phyloP scores from a whole-genome alignment of 2,888 invertebrate genomes.

The Nemotelus pantherinus region DNA sequence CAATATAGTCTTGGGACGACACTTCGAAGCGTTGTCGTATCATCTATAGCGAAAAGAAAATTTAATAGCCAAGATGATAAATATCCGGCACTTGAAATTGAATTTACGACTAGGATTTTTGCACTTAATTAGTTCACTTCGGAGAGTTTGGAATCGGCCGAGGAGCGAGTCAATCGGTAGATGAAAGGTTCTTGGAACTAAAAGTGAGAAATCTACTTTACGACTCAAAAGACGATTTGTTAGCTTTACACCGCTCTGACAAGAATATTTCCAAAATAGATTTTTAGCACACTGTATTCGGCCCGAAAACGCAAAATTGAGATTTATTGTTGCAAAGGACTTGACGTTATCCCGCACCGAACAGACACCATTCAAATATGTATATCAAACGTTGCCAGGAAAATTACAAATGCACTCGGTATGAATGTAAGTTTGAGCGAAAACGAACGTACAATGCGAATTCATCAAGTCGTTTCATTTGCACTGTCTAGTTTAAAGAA shows the following conservation, averaged over 20 bases:
- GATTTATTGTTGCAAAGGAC: conserved; percentile 38
- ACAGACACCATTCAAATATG: neutral
- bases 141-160: conserved; percentile 11
- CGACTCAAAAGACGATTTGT: conserved; percentile 34
- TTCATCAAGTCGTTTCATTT: neutral
- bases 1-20: neutral
- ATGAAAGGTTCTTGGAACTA: conserved; percentile 16
- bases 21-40: conserved; percentile 5
- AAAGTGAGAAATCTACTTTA: conserved; percentile 6
- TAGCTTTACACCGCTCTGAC: conserved; percentile 20
- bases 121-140: conserved; percentile 43
- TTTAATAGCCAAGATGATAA: conserved; percentile 42
- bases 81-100: conserved; percentile 43
- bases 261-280: conserved; percentile 36
- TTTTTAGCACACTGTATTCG: conserved; percentile 6
- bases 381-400: neutral
- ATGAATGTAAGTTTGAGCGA: neutral
- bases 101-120: conserved; percentile 42
- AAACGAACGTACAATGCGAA: neutral
- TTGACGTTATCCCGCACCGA: neutral
- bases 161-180: neutral
- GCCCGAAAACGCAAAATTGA: conserved; percentile 27
- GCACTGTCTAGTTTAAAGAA: neutral
- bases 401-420: neutral
- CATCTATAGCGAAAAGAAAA: conserved; percentile 16